phyloP scores from a whole-genome alignment of 2,797 vertebrate genomes.

The Anniella stebbinsi region DNA sequence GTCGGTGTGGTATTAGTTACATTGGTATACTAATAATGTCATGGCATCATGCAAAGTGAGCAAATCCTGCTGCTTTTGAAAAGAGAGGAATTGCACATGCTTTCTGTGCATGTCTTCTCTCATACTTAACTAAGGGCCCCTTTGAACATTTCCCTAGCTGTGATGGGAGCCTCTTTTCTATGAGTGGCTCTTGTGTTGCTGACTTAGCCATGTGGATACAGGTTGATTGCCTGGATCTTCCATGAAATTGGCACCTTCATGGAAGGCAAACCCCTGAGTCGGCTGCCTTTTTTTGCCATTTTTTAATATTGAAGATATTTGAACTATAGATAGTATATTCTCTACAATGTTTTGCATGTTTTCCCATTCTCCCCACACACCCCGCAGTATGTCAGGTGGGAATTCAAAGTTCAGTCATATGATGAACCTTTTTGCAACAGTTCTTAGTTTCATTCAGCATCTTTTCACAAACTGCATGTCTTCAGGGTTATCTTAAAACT shows the following conservation, averaged over 20 bases:
- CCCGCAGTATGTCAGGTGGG: constrained; percentile 58
- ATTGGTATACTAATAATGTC: background rate
- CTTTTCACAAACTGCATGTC: constrained; percentile 62
- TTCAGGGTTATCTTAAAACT: constrained; percentile 58
- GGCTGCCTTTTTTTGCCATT: background rate
- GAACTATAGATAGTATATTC: constrained; percentile 56
- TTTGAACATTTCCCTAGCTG: background rate
- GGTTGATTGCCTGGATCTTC: background rate
- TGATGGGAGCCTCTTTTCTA: background rate
- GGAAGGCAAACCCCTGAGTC: background rate
- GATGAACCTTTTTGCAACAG: constrained; percentile 54
- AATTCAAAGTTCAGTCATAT: constrained; percentile 75
- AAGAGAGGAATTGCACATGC: background rate
- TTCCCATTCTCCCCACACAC: constrained; percentile 44
- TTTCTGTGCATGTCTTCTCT: background rate
- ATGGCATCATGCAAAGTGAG: background rate
- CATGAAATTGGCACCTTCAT: background rate
- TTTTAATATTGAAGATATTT: background rate
- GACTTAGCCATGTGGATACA: background rate
- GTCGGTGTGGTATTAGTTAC: background rate
- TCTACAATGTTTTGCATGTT: constrained; percentile 65
- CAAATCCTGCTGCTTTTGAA: constrained; percentile 9
- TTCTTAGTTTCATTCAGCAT: constrained; percentile 47
- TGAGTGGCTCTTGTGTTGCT: background rate
- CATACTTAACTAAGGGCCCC: background rate